Evolutionary conservation across 2,888 invertebrate species (phyloP), one percentile per base, ranked within the genome.

Genomic region (Phytoseiulus persimilis): DNA sequence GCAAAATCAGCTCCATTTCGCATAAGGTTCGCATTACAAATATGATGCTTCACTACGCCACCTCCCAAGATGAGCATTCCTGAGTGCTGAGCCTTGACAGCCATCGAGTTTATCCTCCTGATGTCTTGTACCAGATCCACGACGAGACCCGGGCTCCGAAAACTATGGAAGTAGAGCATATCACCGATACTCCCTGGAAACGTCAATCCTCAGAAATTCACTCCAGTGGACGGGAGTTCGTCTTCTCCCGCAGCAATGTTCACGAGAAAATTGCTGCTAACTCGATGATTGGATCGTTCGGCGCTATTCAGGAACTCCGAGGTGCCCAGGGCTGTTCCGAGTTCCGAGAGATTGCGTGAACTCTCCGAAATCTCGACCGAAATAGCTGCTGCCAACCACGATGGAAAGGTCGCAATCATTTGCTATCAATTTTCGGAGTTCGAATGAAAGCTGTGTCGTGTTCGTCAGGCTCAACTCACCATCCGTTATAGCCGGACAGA

Each of bases 21-120:
- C 99, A 99, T 99, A 90, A 99, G 94, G 94, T 99, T 99, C 0
- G 99, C 98, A 94, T 99, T 99, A 93, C 97, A 98, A 91, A 99
- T 98, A 92, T 99, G 99, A 93, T 99, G 99, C 93, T 99, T 99
- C n/a, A 99, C 94, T 0, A 99, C 94, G 14, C 98, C 98, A 0
- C 98, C 98, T 3, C 99, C 99, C 90, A 99, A 93, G 90, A 99
- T 98, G 83, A 99, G 95, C 95, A 99, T 96, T 23, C 99, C 99
- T n/a, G 96, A 96, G 92, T 97, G 96, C 33, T 95, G 94, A 0
- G 99, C 97, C 92, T 96, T 96, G 18, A 98, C 96, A 31, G 99
- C 96, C 95, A 99, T 97, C 32, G 96, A 95, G 93, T 99, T 99
- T 39, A 99, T 93, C 90, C 96, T 94, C 90, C 95, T 94, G 90